Evolutionary conservation across 2,113 vertebrate genomes (phyloP).

Genomic region (Nycticebus coucang): DNA sequence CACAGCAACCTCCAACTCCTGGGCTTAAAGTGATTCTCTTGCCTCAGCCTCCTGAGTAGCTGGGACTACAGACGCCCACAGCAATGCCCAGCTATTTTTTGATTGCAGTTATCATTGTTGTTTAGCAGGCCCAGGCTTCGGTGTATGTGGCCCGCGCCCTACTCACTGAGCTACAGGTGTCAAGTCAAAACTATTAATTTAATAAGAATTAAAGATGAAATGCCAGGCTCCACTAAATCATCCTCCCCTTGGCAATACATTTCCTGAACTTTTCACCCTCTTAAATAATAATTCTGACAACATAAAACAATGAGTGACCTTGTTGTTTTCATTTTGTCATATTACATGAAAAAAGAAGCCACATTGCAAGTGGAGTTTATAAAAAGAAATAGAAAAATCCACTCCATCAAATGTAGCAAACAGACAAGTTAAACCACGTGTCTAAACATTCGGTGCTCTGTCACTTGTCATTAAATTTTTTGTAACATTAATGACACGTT

Average conservation of each 20-base stretch:
- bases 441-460: conserved; percentile 4
- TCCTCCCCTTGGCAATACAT: not conserved
- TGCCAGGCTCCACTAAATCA: not conserved
- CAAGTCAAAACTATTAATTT: not conserved
- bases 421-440: not conserved
- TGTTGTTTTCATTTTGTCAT: not conserved
- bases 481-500: not conserved
- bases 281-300: conserved; percentile 17
- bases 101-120: too few species aligned
- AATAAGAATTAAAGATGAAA: conserved; percentile 2
- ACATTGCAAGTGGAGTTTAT: conserved; percentile 2
- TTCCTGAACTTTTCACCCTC: conserved; percentile 26
- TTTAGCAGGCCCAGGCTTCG: too few species aligned
- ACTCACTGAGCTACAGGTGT: too few species aligned
- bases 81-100: too few species aligned
- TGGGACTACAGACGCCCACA: too few species aligned
- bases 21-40: too few species aligned
- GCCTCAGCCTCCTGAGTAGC: too few species aligned
- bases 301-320: conserved; percentile 9
- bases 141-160: too few species aligned
- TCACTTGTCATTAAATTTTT: conserved; percentile 36
- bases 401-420: conserved; percentile 4
- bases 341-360: not conserved
- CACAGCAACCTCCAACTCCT: too few species aligned
- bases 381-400: conserved; percentile 26